Evolutionary conservation across 2,888 invertebrate species (phyloP).

Genomic region (Erannis defoliaria): DNA sequence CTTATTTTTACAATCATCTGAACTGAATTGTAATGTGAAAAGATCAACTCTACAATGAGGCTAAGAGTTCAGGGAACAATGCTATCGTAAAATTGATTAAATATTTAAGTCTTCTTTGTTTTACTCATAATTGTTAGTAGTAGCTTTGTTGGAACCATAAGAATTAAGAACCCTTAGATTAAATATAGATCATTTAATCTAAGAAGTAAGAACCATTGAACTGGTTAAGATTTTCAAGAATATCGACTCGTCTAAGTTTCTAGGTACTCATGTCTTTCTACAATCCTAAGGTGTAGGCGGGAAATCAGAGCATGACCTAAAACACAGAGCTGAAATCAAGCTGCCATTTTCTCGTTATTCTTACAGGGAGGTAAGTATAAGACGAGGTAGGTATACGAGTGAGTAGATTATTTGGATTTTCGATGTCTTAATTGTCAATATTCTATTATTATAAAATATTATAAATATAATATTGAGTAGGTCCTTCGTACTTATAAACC

Average conservation of each 20-base stretch:
- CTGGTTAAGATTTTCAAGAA: slow-evolving; percentile 12
- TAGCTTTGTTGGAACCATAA: slow-evolving; percentile 18
- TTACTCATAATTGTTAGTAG: neutral
- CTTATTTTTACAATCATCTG: neutral
- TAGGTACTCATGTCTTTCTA: neutral
- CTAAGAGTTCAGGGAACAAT: slow-evolving; percentile 14
- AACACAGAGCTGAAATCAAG: neutral
- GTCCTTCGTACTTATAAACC: too few relatives aligned
- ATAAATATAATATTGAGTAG: neutral
- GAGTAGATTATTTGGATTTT: too few relatives aligned
- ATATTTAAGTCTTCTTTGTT: slow-evolving; percentile 18
- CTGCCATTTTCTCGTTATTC: neutral
- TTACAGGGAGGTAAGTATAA: neutral
- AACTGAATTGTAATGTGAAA: neutral
- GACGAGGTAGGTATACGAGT: too few relatives aligned
- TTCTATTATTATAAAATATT: too few relatives aligned
- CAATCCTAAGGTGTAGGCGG: neutral
- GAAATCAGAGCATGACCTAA: slow-evolving; percentile 10
- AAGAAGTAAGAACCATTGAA: slow-evolving; percentile 5
- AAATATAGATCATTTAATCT: too few relatives aligned
- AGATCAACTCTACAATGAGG: neutral
- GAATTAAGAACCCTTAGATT: neutral
- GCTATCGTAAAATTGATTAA: slow-evolving; percentile 2
- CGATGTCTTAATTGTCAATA: too few relatives aligned
- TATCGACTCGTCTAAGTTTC: too few relatives aligned